Evolutionary conservation across 2,888 invertebrate genomes (phyloP), one percentile per base, ranked within the genome.

Genomic region (Ophraella communa): DNA sequence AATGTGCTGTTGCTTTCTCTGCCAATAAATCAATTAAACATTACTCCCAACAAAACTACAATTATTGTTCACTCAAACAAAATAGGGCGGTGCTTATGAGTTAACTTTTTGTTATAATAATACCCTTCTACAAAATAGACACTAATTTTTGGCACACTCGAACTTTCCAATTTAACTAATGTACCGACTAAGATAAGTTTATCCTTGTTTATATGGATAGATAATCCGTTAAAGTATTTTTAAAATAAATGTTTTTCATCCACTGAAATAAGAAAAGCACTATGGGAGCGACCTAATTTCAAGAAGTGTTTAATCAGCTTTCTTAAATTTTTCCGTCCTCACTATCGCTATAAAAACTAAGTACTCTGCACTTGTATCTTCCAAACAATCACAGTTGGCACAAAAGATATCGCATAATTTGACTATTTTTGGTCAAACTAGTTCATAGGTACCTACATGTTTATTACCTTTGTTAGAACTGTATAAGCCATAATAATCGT

Each of bases 101-200:
- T 39, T 39, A 39, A 2, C 3, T 14, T 39, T 39, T 14, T 39
- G n/a, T 14, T 1, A 14, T 39, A 39, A 39, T 39, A 39, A 17
- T 39, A n/a, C n/a, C 11, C 35, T 35, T 35, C 11, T 17, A 14
- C 1, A 14, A 7, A 39, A n/a, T n/a, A n/a, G 8, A 45, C 56
- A 33, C 30, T 56, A 45, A 45, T 45, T 56, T 45, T 56, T 33
- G 45, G 33, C 21, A 30, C 45, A 30, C 30, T 30, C 21, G 33
- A 56, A 45, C 45, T 56, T 56, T 45, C 21, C 45, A 45, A 56
- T 56, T 45, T 56, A 45, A 56, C 56, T 56, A 56, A 45, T 56
- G 45, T 56, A 45, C 33, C 7, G 7, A 27, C 7, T 14, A 14
- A 55, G 27, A 55, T 55, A 18, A 17, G 45, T 56, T 56, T 30